Conservation (phyloP, 35 echinoderm and acorn worm genomes). For the Heliocidaris tuberculata region DNA sequence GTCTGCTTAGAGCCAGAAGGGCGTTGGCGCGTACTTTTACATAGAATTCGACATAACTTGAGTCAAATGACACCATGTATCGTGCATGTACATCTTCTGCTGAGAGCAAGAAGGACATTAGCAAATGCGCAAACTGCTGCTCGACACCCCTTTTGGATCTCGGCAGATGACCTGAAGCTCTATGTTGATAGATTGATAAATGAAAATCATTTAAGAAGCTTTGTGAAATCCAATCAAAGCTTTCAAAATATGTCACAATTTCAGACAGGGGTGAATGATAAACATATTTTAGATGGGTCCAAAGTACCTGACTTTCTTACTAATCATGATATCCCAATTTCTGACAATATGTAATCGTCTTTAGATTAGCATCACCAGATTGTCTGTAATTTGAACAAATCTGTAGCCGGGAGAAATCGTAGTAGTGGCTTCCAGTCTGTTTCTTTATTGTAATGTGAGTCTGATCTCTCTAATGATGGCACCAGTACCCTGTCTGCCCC, state of each 20-base stretch:
- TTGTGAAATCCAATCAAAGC: neutral
- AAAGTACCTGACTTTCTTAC: neutral
- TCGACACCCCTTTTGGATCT: neutral
- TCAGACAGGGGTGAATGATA: neutral
- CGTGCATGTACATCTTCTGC: too few species aligned
- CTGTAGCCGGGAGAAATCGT: neutral
- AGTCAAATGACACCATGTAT: neutral
- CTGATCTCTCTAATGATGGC: neutral
- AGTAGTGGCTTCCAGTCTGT: neutral
- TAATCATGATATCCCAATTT: neutral
- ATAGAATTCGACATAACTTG: neutral
- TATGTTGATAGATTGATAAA: neutral
- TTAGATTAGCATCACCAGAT: neutral
- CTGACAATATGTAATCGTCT: neutral
- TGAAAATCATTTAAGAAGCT: neutral
- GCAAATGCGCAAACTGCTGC: too few species aligned
- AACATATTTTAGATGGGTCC: neutral
- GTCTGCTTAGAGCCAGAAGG: neutral
- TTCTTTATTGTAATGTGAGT: neutral
- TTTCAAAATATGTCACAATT: neutral
- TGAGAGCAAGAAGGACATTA: too few species aligned
- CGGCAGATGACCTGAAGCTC: neutral
- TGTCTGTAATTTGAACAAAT: neutral
- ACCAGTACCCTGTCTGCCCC: neutral
- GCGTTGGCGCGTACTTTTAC: neutral